These are phyloP conservation scores for Drosophila quadrilineata DNA, from an alignment of 1,140 invertebrate genomes.

Conservation along the genomic window DNA sequence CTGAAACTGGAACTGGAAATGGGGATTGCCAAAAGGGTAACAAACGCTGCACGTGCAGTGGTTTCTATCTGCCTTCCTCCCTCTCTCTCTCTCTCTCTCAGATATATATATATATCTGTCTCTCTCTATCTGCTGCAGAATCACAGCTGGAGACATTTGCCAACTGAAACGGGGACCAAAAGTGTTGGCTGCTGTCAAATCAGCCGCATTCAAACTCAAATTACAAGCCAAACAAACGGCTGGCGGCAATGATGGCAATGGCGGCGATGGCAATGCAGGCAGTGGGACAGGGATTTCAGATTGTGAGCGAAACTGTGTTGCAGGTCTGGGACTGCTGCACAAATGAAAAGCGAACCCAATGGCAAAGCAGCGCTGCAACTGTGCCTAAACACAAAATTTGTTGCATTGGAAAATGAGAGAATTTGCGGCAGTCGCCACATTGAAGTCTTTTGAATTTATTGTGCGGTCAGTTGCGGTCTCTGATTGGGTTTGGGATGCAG, in stretches of 20 bases:
- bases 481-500: not conserved
- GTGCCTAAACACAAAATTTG: conserved; percentile 56
- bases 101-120: no score
- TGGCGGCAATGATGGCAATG: no score
- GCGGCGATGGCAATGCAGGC: no score
- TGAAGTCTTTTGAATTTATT: conserved; percentile 62
- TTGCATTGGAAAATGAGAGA: conserved; percentile 26
- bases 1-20: conserved; percentile 4
- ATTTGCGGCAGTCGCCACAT: conserved; percentile 18
- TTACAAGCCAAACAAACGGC: conserved; percentile 60
- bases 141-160: conserved; percentile 59
- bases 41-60: conserved; percentile 58
- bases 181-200: conserved; percentile 75
- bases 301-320: not conserved
- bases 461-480: conserved; percentile 35
- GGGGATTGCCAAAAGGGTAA: conserved; percentile 22
- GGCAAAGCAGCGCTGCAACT: conserved; percentile 32
- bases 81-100: not conserved
- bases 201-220: conserved; percentile 77
- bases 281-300: not conserved
- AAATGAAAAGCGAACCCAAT: conserved; percentile 50
- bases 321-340: conserved; percentile 9
- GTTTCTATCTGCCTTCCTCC: not conserved
- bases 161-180: conserved; percentile 18
- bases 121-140: not conserved